phyloP scores from a whole-genome alignment of 2,113 vertebrate genomes.

The Coreoperca whiteheadi region DNA sequence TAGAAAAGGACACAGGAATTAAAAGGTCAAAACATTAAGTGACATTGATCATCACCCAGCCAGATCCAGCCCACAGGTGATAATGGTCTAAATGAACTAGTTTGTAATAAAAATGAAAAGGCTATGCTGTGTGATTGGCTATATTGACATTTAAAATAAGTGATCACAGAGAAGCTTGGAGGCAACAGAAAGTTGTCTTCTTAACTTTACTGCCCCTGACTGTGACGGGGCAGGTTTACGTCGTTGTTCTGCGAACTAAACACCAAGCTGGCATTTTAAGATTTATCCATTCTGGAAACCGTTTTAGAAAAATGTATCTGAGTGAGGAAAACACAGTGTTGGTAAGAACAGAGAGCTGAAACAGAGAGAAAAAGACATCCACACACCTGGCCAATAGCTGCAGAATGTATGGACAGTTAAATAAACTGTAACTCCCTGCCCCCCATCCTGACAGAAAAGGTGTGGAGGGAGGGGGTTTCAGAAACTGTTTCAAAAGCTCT shows the following conservation, averaged over 20 bases:
- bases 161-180: background rate
- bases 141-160: background rate
- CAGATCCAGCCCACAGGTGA: background rate
- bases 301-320: background rate
- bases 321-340: background rate
- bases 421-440: too few species aligned
- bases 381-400: background rate
- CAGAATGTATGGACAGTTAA: background rate
- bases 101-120: background rate
- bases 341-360: background rate
- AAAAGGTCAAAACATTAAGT: constrained; percentile 7
- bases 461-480: background rate
- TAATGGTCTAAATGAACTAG: background rate
- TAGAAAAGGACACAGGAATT: background rate
- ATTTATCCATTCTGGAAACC: background rate
- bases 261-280: background rate
- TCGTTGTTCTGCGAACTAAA: background rate
- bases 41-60: background rate
- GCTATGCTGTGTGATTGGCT: background rate
- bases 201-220: background rate
- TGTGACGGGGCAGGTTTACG: background rate
- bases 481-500: background rate
- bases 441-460: background rate
- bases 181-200: background rate
- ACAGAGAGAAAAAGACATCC: background rate